phyloP scores from a whole-genome alignment of 2,797 vertebrate species.

The Notoglanidium macrostoma region DNA sequence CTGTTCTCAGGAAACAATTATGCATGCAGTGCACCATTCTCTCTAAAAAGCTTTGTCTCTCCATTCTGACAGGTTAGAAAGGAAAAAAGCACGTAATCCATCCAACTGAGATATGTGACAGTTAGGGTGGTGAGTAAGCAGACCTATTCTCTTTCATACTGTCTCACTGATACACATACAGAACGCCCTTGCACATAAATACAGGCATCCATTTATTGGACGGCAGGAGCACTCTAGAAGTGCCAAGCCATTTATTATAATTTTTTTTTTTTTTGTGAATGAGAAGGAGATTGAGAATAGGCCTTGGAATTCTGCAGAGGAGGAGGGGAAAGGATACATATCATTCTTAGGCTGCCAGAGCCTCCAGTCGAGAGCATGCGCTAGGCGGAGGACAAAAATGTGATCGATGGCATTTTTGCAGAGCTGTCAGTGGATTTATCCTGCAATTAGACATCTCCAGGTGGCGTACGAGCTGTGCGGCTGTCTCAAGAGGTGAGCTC shows the following conservation, averaged over 20 bases:
- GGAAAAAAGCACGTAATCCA: conserved; percentile 24
- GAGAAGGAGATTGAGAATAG: conserved; percentile 54
- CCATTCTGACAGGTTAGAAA: conserved; percentile 23
- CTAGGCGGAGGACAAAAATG: conserved; percentile 43
- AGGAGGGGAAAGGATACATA: conserved; percentile 44
- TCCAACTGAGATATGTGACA: conserved; percentile 40
- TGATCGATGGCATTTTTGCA: conserved; percentile 46
- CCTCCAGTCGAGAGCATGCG: conserved; percentile 29
- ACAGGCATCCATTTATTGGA: conserved; percentile 36
- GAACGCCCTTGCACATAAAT: conserved; percentile 43
- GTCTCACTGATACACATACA: conserved; percentile 19
- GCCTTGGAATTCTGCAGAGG: conserved; percentile 53
- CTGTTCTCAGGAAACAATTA: conserved; percentile 13
- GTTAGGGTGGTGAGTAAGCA: conserved; percentile 32
- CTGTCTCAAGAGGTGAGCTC: conserved; percentile 42
- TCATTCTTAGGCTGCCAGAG: conserved; percentile 38
- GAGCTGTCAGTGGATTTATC: conserved; percentile 55
- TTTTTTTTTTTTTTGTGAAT: conserved; percentile 47
- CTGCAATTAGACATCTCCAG: conserved; percentile 56
- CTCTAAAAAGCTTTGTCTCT: conserved; percentile 18
- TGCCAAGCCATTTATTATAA: conserved; percentile 22
- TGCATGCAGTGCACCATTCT: background rate
- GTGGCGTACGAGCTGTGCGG: conserved; percentile 40
- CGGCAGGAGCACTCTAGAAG: conserved; percentile 31
- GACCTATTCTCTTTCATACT: conserved; percentile 19